Evolutionary conservation across 2,797 vertebrate genomes (phyloP), one percentile per base, ranked within the genome.

Genomic region (Tachyglossus aculeatus): DNA sequence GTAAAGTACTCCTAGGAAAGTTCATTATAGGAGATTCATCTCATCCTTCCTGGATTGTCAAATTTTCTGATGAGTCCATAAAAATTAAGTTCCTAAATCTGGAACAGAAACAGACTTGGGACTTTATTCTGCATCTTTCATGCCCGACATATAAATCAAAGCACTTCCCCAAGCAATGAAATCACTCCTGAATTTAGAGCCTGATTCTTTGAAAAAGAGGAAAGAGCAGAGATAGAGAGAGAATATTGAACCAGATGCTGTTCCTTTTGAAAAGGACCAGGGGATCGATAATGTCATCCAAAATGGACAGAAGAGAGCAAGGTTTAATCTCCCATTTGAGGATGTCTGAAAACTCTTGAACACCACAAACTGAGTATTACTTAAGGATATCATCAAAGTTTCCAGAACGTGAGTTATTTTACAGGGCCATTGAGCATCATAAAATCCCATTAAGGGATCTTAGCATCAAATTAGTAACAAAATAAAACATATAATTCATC

Each of bases 401-500:
- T 64, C 24, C 43, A 25, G 5, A 55, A 9, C 4, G 9, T 44
- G 21, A 63, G 63, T n/a, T 59, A 48, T 63, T 65, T 54, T 33
- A 53, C 9, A 66, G 1, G 1, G 13, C 34, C 25, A 39, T 25
- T 25, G 19, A 24, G 41, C 51, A 57, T 7, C 9, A 39, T 47
- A 70, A 47, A 25, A 12, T 57, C 34, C 50, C 67, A 31, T 77
- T 70, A 56, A n/a, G 11, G 36, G 16, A 59, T 36, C 1, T 7
- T 41, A 29, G 43, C 48, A 37, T 53, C 39, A 44, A 48, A 15
- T n/a, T 21, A 8, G 36, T 62, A 50, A 59, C 41, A 67, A 63
- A 74, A 70, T 18, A 32, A 18, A 74, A 69, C 15, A 10, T 43
- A n/a, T 32, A n/a, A 74, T 55, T 58, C 59, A 50, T 63, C 67